These are phyloP conservation scores for Ardeotis arabs DNA, from an alignment of 2,113 vertebrate genomes.

Conservation along the genomic window DNA sequence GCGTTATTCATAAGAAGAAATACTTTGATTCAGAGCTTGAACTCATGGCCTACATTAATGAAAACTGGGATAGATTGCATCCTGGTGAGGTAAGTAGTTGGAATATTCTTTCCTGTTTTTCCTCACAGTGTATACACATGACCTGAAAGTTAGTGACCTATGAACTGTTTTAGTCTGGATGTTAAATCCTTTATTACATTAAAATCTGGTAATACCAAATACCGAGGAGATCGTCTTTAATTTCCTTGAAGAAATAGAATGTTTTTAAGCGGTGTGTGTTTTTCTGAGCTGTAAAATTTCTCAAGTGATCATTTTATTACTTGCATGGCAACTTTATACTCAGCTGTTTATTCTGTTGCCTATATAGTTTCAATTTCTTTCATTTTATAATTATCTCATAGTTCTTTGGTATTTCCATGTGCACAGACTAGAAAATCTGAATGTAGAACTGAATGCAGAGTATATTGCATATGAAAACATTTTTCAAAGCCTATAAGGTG, in stretches of 20 bases:
- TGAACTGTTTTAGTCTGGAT: not conserved
- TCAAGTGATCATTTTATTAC: not conserved
- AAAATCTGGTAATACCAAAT: not conserved
- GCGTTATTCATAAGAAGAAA: slow-evolving; percentile 99
- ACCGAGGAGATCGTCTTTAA: not conserved
- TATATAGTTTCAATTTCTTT: not conserved
- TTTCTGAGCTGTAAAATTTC: not conserved
- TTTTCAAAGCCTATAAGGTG: not conserved
- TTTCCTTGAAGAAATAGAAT: not conserved
- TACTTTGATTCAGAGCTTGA: slow-evolving; percentile 98
- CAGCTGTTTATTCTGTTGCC: not conserved
- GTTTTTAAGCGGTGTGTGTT: not conserved
- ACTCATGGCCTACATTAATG: slow-evolving; percentile 95
- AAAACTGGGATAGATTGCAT: slow-evolving; percentile 96
- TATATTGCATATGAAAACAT: not conserved
- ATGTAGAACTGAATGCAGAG: not conserved
- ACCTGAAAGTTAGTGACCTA: not conserved
- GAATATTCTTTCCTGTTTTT: not conserved
- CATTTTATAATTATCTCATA: not conserved
- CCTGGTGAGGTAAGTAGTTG: slow-evolving; percentile 86
- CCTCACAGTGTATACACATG: not conserved
- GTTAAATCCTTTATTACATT: not conserved
- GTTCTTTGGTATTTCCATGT: not conserved
- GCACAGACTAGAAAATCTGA: not conserved
- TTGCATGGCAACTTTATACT: not conserved